Evolutionary conservation across 2,888 invertebrate species (phyloP).

Genomic region (Yponomeuta cagnagella): DNA sequence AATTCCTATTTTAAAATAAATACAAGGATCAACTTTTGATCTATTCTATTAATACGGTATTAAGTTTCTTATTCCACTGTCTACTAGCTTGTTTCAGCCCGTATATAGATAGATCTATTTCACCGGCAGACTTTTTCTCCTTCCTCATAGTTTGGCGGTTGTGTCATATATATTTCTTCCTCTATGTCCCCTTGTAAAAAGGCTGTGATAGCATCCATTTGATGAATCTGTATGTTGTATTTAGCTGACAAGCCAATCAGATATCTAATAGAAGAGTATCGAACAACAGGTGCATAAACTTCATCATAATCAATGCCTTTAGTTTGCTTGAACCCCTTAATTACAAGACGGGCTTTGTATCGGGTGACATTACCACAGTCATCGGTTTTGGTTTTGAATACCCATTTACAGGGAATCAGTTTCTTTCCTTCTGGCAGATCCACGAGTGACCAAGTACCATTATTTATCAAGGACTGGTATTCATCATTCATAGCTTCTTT

Average conservation of each 20-base stretch:
- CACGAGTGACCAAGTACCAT: constrained; percentile 12
- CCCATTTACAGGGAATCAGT: constrained; percentile 11
- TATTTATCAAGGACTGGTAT: constrained; percentile 12
- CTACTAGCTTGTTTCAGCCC: constrained; percentile 12
- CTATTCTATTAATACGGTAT: not conserved
- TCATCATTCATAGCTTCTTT: constrained; percentile 15
- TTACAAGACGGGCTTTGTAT: constrained; percentile 8
- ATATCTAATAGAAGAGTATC: constrained; percentile 11
- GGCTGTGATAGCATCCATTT: constrained; percentile 11
- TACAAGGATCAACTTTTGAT: constrained; percentile 15
- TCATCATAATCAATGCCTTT: constrained; percentile 15
- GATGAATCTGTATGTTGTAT: constrained; percentile 13
- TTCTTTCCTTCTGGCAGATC: constrained; percentile 11
- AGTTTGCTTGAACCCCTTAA: constrained; percentile 12
- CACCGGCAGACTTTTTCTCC: constrained; percentile 10
- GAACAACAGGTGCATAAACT: constrained; percentile 16
- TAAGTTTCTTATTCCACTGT: constrained; percentile 4
- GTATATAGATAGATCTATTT: constrained; percentile 14
- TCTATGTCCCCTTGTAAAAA: constrained; percentile 16
- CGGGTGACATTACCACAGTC: constrained; percentile 1
- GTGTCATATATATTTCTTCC: constrained; percentile 15
- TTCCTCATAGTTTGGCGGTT: constrained; percentile 10
- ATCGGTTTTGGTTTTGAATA: constrained; percentile 12
- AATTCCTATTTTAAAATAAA: constrained; percentile 14
- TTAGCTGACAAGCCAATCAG: constrained; percentile 9